These are phyloP conservation scores for Globodera ellingtonae DNA, from an alignment of 1,140 invertebrate genomes.

Conservation along the genomic window DNA sequence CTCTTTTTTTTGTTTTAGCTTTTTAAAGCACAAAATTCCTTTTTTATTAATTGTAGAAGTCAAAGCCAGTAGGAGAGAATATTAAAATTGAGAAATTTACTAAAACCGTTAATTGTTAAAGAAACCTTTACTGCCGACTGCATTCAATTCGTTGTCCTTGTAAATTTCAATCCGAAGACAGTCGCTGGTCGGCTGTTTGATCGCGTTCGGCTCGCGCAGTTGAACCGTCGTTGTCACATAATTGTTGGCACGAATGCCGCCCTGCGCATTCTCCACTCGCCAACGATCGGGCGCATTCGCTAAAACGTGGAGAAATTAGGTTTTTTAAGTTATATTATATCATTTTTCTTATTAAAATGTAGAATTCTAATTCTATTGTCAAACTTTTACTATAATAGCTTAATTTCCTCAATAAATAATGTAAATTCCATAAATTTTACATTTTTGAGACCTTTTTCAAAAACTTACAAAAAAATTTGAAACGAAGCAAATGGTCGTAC, in stretches of 20 bases:
- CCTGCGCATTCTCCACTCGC: background rate
- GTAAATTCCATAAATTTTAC: too few species aligned
- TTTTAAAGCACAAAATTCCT: too few species aligned
- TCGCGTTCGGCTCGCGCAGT: background rate
- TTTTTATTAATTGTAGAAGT: too few species aligned
- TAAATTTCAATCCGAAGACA: conserved; percentile 25
- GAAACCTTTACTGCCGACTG: background rate
- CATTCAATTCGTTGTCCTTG: conserved; percentile 10
- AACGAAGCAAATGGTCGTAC: background rate
- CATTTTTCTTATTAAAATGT: too few species aligned
- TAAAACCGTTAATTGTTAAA: background rate
- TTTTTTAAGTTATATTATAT: too few species aligned
- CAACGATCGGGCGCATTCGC: background rate
- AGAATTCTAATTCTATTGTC: too few species aligned
- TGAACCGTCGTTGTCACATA: background rate
- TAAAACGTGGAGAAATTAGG: background rate
- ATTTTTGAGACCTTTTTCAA: too few species aligned
- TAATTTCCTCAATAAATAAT: too few species aligned
- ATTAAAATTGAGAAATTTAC: too few species aligned
- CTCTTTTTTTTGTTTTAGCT: too few species aligned
- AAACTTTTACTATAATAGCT: too few species aligned
- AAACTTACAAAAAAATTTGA: background rate
- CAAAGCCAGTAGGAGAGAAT: too few species aligned
- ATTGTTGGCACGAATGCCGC: background rate
- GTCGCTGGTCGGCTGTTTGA: conserved; percentile 1